Evolutionary conservation across 2,113 vertebrate genomes (phyloP).

Genomic region (Nycticryphes semicollaris): DNA sequence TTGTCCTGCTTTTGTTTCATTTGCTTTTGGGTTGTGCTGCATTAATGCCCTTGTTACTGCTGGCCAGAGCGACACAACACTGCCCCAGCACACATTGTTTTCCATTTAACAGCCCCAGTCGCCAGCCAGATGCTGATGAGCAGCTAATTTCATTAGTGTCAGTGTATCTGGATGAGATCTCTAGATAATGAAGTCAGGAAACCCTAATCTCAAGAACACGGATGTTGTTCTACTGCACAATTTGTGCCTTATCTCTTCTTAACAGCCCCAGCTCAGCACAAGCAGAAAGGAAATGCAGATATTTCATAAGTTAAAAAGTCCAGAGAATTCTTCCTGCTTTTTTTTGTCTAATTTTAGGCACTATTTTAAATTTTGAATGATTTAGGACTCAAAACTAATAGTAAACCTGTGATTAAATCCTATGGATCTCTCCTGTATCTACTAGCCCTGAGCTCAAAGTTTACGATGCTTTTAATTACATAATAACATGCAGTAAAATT

Average conservation of each 20-base stretch:
- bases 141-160: neutral
- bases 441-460: neutral
- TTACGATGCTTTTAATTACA: neutral
- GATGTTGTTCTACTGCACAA: neutral
- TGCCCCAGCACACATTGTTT: neutral
- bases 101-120: neutral
- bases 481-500: neutral
- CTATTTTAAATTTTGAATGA: neutral
- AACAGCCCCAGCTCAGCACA: neutral
- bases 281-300: neutral
- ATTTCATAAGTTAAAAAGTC: neutral
- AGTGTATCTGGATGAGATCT: neutral
- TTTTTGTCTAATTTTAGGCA: neutral
- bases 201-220: neutral
- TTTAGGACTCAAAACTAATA: neutral
- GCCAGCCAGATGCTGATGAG: neutral
- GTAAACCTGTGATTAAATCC: neutral
- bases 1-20: neutral
- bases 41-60: neutral
- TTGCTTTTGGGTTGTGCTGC: neutral
- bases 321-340: neutral
- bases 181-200: neutral
- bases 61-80: rapidly evolving
- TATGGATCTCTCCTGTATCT: neutral
- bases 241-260: neutral